Evolutionary conservation across 2,888 invertebrate genomes (phyloP), one percentile per base, ranked within the genome.

Genomic region (Notodonta dromedarius): DNA sequence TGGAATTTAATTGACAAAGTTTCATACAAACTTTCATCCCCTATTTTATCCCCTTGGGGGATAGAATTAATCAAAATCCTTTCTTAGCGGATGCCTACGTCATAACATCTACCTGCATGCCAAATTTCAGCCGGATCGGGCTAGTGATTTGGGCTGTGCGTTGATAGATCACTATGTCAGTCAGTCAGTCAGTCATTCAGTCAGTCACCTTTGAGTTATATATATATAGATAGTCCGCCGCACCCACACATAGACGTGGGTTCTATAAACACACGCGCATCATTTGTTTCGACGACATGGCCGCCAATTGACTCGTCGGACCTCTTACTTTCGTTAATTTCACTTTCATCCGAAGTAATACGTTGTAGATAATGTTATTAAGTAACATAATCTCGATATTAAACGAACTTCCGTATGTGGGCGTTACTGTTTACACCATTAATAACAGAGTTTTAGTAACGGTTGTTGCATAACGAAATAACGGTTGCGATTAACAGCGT

Each of bases 291-390:
- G 80, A 77, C 78, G 83, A 86, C 77, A 87, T 84, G 83, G 84
- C 82, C 72, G 79, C 78, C 71, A 67, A 77, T 79, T 74, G 76
- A 75, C 77, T 78, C 76, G 77, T 71, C 73, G 72, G 80, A 82
- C 88, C 85, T 85, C 81, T 89, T 88, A 89, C 89, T 89, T 89
- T 89, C 89, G 79, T 82, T 86, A 84, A 82, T 89, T 89, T 89
- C 89, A 89, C 93, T 93, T 93, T 93, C 92, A 79, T 87, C 84
- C 67, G 77, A 77, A 84, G 84, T 83, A 84, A 87, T 84, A 83
- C 77, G 77, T 77, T 77, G 72, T 81, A 77, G 66, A 71, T 77
- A 79, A 79, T 77, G 78, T 85, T 75, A 65, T 76, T 86, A 82
- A 70, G 82, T 87, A 84, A 85, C 78, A 82, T 84, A 84, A 87